Evolutionary conservation across 2,888 invertebrate genomes (phyloP), one percentile per base, ranked within the genome.

Genomic region (Agapostemon virescens): DNA sequence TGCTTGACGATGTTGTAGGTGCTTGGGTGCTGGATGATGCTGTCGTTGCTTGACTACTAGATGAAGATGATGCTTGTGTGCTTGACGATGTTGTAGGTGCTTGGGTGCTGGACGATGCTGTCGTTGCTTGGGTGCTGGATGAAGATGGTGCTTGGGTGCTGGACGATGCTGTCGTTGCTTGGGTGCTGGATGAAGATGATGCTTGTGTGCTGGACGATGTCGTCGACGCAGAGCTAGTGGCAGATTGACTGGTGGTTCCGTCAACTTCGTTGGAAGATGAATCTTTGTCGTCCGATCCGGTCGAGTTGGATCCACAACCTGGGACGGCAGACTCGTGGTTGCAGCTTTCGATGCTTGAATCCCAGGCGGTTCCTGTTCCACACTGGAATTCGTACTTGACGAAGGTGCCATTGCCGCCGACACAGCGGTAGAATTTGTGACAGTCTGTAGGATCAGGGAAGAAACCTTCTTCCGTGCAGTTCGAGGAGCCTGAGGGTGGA

Each of bases 391-490:
- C 95, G 86, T 94, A 94, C 86, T 93, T 94, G 7, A 90, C 93
- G 82, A 90, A 88, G 6, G 63, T 77, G 40, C 94, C 93, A 0
- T 94, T 95, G 89, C 95, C 94, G 81, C 94, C 93, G 49, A 96
- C 96, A 91, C 97, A 97, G 85, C 96, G 94, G 91, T 96, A 96
- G 92, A 97, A 97, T 90, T 95, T 96, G 80, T 94, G 95, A 88
- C 97, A 97, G 89, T 96, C 94, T 68, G 93, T 92, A 42, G 94
- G 93, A 90, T 97, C 95, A 23, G 95, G 95, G 87, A 95, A 94
- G 91, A 96, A 97, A 71, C 97, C 97, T 90, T 96, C 95, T 88
- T 93, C 90, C 26, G 92, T 93, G 89, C 96, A 96, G 6, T 23
- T n/a, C 2, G 77, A 68, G 13, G 67, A 13, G 2, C 45, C 77